Evolutionary conservation across 1,140 invertebrate genomes (phyloP).

Genomic region (Trichonephila clavata): DNA sequence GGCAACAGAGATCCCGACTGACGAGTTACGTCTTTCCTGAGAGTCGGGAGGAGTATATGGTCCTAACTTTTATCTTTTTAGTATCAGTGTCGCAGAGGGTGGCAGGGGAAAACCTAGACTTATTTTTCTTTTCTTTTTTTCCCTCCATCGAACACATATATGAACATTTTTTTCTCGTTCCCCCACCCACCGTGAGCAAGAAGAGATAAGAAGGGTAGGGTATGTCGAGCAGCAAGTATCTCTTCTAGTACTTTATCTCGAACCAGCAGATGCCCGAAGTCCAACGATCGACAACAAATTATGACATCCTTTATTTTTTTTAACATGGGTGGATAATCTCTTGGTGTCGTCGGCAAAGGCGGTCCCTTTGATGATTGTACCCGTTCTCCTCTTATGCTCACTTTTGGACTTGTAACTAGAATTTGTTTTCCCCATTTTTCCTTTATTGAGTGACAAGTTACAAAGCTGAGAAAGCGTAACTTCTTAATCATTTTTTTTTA

Average conservation of each 20-base stretch:
- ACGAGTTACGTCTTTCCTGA: constrained; percentile 3
- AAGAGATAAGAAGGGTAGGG: constrained; percentile 49
- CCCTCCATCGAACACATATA: constrained; percentile 2
- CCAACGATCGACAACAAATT: constrained; percentile 72
- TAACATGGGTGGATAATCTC: constrained; percentile 58
- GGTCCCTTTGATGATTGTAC: constrained; percentile 52
- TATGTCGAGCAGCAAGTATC: constrained; percentile 50
- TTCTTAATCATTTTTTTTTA: neutral
- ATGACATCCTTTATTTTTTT: constrained; percentile 54
- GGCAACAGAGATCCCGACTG: neutral
- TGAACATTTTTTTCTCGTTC: constrained; percentile 27
- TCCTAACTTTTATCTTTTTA: constrained; percentile 17
- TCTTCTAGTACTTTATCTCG: constrained; percentile 55
- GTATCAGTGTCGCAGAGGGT: constrained; percentile 67
- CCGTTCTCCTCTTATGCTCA: neutral
- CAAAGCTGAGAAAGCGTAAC: neutral
- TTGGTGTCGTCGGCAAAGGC: constrained; percentile 54
- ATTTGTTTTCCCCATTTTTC: neutral
- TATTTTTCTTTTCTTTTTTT: constrained; percentile 13
- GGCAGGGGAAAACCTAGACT: constrained; percentile 26
- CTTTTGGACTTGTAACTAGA: neutral
- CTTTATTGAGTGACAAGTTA: neutral
- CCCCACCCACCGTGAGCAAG: constrained; percentile 23
- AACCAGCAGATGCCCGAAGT: constrained; percentile 59
- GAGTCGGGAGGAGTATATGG: constrained; percentile 7